Conservation (phyloP, 2,888 invertebrate species). For the Drosophila nr. perissopoda region DNA sequence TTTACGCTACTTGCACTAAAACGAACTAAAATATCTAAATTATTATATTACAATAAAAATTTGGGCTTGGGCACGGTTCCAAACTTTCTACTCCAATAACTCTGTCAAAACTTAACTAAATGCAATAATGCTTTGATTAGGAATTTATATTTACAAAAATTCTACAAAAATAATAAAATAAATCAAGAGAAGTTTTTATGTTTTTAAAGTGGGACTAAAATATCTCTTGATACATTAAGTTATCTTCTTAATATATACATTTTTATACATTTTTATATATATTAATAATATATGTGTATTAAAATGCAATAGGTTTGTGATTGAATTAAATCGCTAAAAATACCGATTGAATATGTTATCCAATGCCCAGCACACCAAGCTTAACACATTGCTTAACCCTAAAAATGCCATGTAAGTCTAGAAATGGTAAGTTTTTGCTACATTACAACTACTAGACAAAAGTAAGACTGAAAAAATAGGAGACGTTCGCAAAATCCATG, state of each 20-base stretch:
- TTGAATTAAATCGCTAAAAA: not conserved
- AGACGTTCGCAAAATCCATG: not conserved
- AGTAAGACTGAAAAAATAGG: not conserved
- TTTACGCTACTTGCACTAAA: conserved; percentile 19
- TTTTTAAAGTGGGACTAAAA: not conserved
- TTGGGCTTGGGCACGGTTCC: not conserved
- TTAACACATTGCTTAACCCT: not conserved
- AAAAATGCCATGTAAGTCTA: not conserved
- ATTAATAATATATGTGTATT: not conserved
- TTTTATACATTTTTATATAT: not conserved
- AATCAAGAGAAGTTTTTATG: not conserved
- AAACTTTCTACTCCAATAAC: not conserved
- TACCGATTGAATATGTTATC: not conserved
- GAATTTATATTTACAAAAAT: not conserved
- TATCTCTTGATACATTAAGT: not conserved
- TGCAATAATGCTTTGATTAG: not conserved
- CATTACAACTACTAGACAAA: not conserved
- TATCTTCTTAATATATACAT: not conserved
- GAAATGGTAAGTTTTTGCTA: not conserved
- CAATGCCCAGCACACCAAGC: not conserved
- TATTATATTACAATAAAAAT: not conserved
- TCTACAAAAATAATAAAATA: not conserved
- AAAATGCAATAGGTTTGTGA: not conserved
- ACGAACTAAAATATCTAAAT: conserved; percentile 3
- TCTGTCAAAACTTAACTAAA: not conserved